A percentile compares a stretch with the other conserved stretches of the same genome.
phyloP scores from a whole-genome alignment of 1,140 invertebrate species.

The Cydia pomonella region DNA sequence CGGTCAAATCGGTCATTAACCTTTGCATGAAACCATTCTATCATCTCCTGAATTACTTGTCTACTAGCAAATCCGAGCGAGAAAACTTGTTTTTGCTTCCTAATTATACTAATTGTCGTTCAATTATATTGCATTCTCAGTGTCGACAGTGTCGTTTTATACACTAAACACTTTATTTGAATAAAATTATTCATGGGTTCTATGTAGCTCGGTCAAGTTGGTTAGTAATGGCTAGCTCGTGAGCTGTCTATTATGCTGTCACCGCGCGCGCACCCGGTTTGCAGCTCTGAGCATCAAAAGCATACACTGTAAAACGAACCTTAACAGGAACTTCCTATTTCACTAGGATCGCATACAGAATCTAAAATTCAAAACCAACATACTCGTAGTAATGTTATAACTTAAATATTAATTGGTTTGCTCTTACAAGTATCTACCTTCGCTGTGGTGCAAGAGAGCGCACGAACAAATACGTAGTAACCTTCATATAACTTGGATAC shows the following conservation, averaged over 20 bases:
- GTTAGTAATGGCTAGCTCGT: conserved; percentile 54
- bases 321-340: background rate
- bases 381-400: background rate
- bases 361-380: background rate
- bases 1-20: conserved; percentile 50
- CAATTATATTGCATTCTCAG: no score
- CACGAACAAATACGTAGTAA: background rate
- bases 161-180: background rate
- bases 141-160: no score
- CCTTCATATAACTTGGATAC: background rate
- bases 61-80: background rate
- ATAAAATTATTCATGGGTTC: background rate
- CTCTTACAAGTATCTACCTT: background rate
- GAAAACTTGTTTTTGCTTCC: no score
- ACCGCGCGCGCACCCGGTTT: conserved; percentile 54
- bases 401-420: background rate
- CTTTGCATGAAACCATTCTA: conserved; percentile 28
- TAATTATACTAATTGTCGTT: no score
- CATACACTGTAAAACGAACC: conserved; percentile 34
- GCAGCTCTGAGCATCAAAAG: conserved; percentile 38
- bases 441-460: background rate
- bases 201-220: conserved; percentile 35
- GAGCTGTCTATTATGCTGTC: conserved; percentile 59
- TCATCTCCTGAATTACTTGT: background rate
- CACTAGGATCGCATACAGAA: background rate